Evolutionary conservation across 2,888 invertebrate genomes (phyloP).

Genomic region (Oligia latruncula): DNA sequence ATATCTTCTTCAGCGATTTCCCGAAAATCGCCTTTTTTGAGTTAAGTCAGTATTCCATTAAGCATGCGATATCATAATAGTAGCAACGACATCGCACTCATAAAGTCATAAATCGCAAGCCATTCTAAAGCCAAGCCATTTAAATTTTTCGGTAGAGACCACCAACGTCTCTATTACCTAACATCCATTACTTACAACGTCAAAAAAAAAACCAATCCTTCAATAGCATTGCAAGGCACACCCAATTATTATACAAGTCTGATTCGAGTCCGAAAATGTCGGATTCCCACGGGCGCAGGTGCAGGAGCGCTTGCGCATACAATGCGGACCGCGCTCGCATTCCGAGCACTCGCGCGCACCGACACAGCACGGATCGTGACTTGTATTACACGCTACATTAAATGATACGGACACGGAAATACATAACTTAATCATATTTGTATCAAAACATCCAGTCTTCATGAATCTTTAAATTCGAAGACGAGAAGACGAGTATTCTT

Average conservation of each 20-base stretch:
- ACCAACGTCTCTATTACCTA: conserved; percentile 44
- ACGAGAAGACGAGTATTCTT: too few species aligned
- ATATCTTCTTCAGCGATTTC: too few species aligned
- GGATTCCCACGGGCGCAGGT: conserved; percentile 78
- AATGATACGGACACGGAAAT: conserved; percentile 51
- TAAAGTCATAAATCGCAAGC: not conserved
- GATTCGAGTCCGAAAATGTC: conserved; percentile 67
- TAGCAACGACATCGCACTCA: not conserved
- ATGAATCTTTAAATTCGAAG: not conserved
- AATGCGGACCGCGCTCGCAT: conserved; percentile 75
- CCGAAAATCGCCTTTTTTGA: too few species aligned
- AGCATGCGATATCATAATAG: not conserved
- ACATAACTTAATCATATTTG: conserved; percentile 42
- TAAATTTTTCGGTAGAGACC: conserved; percentile 34
- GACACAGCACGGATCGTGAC: conserved; percentile 66
- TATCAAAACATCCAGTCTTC: conserved; percentile 17
- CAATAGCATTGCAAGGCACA: conserved; percentile 46
- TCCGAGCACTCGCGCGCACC: conserved; percentile 67
- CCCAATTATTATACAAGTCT: conserved; percentile 55
- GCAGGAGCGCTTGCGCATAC: conserved; percentile 70
- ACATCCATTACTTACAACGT: conserved; percentile 16
- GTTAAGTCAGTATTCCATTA: too few species aligned
- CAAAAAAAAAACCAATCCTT: conserved; percentile 35
- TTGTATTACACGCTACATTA: conserved; percentile 68
- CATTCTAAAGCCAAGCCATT: not conserved